phyloP scores from a whole-genome alignment of 2,888 invertebrate genomes.

The Congeria kusceri region DNA sequence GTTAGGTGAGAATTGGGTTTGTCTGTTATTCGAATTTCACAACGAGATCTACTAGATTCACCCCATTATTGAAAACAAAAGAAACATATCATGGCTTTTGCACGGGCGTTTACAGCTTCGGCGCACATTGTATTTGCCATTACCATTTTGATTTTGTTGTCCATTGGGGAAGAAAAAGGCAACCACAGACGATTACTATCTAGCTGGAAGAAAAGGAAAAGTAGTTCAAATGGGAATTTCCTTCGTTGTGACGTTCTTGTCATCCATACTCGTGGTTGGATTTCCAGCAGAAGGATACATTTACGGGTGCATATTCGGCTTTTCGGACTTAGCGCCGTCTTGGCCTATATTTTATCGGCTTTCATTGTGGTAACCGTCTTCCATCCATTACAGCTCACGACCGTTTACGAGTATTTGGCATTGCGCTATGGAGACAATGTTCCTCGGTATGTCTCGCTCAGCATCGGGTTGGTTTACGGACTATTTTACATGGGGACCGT shows the following conservation, averaged over 20 bases:
- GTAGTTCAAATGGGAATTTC: constrained; percentile 26
- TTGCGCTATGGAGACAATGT: constrained; percentile 32
- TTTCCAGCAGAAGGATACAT: constrained; percentile 40
- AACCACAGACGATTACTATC: constrained; percentile 35
- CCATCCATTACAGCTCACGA: constrained; percentile 35
- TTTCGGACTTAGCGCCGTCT: constrained; percentile 1
- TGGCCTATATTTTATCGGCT: constrained; percentile 25
- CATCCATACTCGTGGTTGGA: constrained; percentile 28
- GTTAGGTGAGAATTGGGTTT: no score
- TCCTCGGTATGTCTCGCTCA: constrained; percentile 22
- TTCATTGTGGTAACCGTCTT: constrained; percentile 35
- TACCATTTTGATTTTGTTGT: no score
- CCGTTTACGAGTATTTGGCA: constrained; percentile 12
- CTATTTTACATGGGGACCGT: constrained; percentile 50
- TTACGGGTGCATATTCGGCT: constrained; percentile 27
- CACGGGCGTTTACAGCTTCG: no score
- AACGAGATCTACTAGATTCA: no score
- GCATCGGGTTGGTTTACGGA: constrained; percentile 22
- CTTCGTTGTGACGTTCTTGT: constrained; percentile 41
- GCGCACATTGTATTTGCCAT: no score
- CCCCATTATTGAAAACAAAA: no score
- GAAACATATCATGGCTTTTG: no score
- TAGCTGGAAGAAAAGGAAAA: constrained; percentile 21
- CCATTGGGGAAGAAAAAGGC: no score
- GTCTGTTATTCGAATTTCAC: no score